Evolutionary conservation across 2,113 vertebrate species (phyloP).

Genomic region (Corythaeola cristata): DNA sequence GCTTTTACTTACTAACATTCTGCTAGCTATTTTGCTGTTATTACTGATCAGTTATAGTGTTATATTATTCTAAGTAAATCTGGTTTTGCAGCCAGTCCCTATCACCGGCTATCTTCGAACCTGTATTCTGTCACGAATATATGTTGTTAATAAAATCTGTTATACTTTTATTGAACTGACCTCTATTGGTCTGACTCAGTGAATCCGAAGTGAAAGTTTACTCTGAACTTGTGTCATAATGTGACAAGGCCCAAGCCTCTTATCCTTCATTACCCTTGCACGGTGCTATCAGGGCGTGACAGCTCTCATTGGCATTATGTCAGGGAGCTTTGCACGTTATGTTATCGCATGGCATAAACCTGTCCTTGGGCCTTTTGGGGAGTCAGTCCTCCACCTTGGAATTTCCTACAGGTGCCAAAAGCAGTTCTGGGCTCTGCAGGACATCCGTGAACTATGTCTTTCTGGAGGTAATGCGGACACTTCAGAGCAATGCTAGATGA

Average conservation of each 20-base stretch:
- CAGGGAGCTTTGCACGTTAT: not conserved
- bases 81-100: no score
- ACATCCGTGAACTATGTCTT: not conserved
- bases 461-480: not conserved
- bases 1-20: no score
- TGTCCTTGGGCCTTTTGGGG: not conserved
- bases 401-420: not conserved
- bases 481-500: not conserved
- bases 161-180: no score
- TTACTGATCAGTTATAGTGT: no score
- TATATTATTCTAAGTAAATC: no score
- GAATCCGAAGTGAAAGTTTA: no score
- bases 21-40: no score
- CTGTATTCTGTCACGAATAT: no score
- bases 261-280: not conserved
- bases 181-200: no score
- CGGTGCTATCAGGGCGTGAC: rapidly evolving
- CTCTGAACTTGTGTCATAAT: no score
- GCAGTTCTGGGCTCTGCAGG: not conserved
- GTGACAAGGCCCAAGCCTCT: rapidly evolving
- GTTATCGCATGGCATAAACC: not conserved
- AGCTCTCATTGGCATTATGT: rapidly evolving
- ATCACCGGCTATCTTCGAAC: no score
- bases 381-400: not conserved
- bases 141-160: no score